phyloP scores from a whole-genome alignment of 2,888 invertebrate species.

The Cyclophora punctaria region DNA sequence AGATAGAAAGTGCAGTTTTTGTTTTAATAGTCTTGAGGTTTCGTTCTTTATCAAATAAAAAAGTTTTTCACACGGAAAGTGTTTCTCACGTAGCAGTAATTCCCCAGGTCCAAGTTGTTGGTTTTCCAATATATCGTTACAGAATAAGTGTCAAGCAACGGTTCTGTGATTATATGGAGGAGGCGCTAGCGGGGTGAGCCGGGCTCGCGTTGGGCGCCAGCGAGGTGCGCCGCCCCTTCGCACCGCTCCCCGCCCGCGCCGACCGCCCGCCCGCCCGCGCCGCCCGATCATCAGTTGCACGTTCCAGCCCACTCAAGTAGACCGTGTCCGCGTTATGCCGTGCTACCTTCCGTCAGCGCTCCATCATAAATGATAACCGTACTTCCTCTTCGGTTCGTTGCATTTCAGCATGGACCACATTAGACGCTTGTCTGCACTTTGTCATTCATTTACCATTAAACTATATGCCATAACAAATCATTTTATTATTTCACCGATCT shows the following conservation, averaged over 20 bases:
- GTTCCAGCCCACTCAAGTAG: constrained; percentile 49
- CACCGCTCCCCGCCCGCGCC: constrained; percentile 29
- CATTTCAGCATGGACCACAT: constrained; percentile 70
- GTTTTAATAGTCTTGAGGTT: background rate
- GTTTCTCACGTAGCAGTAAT: constrained; percentile 14
- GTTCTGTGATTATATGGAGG: constrained; percentile 61
- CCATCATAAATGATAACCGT: constrained; percentile 59
- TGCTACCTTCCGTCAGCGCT: constrained; percentile 53
- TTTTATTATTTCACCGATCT: constrained; percentile 11
- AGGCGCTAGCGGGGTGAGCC: constrained; percentile 40
- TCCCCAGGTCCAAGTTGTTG: constrained; percentile 11
- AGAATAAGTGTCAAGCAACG: constrained; percentile 54
- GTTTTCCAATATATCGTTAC: constrained; percentile 34
- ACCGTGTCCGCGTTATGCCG: constrained; percentile 66
- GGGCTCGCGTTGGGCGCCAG: constrained; percentile 48
- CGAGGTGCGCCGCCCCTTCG: constrained; percentile 36
- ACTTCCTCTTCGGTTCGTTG: constrained; percentile 68
- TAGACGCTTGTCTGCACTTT: constrained; percentile 68
- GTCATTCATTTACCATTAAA: constrained; percentile 31
- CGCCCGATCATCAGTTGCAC: constrained; percentile 49
- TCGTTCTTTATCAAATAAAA: no score
- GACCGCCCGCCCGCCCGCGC: constrained; percentile 19
- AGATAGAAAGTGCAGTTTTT: background rate
- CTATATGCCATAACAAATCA: constrained; percentile 12
- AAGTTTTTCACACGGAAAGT: background rate